These are phyloP conservation scores for Parapristionchus giblindavisi DNA, from an alignment of 2,888 invertebrate genomes.

Conservation along the genomic window DNA sequence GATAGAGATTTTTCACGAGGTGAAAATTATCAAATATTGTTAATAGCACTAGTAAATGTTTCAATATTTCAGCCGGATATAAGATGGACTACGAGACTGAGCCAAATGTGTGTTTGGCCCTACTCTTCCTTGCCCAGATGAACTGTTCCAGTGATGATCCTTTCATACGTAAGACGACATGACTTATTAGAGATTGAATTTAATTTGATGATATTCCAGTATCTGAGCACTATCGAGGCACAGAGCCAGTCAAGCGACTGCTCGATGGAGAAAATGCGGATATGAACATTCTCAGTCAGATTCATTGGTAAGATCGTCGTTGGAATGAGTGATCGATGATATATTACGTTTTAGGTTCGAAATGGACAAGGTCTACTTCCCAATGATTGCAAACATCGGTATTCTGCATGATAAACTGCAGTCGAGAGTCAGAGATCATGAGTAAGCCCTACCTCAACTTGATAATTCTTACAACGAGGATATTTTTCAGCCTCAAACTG, in stretches of 20 bases:
- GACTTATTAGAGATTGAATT: not conserved
- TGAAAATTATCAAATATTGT: too few species aligned
- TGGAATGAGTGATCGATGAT: not conserved
- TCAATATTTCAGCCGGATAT: not conserved
- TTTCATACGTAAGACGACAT: constrained; percentile 46
- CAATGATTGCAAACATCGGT: constrained; percentile 54
- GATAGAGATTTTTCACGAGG: too few species aligned
- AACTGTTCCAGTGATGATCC: constrained; percentile 58
- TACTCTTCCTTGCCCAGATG: constrained; percentile 54
- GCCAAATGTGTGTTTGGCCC: constrained; percentile 56
- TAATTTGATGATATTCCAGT: constrained; percentile 42
- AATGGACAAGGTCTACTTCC: constrained; percentile 57
- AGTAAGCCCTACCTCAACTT: constrained; percentile 29
- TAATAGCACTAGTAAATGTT: too few species aligned
- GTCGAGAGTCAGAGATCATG: constrained; percentile 40
- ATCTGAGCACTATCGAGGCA: constrained; percentile 49
- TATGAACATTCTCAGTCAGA: constrained; percentile 44
- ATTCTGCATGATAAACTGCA: constrained; percentile 56
- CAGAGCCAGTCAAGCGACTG: constrained; percentile 43
- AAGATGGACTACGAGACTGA: constrained; percentile 48
- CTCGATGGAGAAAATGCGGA: constrained; percentile 45
- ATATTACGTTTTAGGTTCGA: constrained; percentile 46
- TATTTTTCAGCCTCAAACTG: constrained; percentile 18
- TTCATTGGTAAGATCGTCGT: constrained; percentile 43
- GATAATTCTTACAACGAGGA: not conserved